These are phyloP conservation scores for Geopemphigus sp. DNA, from an alignment of 1,140 invertebrate genomes.

Conservation along the genomic window DNA sequence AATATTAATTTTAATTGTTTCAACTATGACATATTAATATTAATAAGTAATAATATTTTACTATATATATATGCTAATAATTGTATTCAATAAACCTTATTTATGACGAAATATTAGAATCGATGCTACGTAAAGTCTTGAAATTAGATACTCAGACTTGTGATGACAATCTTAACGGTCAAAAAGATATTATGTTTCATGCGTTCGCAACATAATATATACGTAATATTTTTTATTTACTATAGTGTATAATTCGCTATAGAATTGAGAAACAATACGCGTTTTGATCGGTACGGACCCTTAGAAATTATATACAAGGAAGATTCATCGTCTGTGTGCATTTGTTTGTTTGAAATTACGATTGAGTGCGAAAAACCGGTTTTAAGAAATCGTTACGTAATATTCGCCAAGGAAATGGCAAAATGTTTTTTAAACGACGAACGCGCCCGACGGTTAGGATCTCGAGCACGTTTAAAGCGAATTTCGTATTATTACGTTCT, in stretches of 20 bases:
- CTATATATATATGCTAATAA: too few relatives aligned
- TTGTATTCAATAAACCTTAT: too few relatives aligned
- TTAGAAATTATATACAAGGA: too few relatives aligned
- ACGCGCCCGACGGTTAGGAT: background rate
- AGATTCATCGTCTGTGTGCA: background rate
- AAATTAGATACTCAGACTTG: background rate
- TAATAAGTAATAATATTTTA: background rate
- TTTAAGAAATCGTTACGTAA: background rate
- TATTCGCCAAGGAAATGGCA: background rate
- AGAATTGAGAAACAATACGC: background rate
- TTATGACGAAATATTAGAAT: too few relatives aligned
- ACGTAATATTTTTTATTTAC: background rate
- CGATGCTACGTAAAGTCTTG: background rate
- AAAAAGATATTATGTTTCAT: background rate
- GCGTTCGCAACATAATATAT: background rate
- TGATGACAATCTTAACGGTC: background rate
- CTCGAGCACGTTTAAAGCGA: background rate
- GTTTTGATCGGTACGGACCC: too few relatives aligned
- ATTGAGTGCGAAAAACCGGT: constrained; percentile 19
- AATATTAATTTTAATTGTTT: background rate
- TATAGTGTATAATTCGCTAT: background rate
- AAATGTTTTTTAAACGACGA: background rate
- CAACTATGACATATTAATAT: background rate
- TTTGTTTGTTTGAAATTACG: background rate
- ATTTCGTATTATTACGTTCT: background rate